Percentiles rank a stretch among this genome's conserved stretches.
These are phyloP conservation scores for Caligus rogercresseyi DNA, from an alignment of 1,140 invertebrate genomes.

Conservation along the genomic window DNA sequence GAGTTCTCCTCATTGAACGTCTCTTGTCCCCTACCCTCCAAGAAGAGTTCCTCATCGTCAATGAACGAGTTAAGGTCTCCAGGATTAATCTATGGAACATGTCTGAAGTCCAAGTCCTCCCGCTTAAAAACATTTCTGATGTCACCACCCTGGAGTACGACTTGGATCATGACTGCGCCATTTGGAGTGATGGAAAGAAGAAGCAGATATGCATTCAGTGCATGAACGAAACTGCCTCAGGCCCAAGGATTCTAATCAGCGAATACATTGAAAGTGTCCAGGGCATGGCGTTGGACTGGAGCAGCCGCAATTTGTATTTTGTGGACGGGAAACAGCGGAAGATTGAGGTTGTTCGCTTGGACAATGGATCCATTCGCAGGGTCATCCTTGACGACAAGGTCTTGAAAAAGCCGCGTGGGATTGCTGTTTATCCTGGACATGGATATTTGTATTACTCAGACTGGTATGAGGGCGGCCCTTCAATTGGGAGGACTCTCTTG, in stretches of 20 bases:
- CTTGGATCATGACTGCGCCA: conserved; percentile 60
- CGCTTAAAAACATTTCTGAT: conserved; percentile 46
- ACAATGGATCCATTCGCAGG: conserved; percentile 52
- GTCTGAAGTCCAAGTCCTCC: conserved; percentile 39
- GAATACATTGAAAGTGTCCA: conserved; percentile 61
- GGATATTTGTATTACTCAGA: conserved; percentile 84
- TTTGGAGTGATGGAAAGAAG: conserved; percentile 64
- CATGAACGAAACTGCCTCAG: neutral
- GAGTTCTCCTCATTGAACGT: conserved; percentile 47
- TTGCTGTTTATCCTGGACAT: conserved; percentile 63
- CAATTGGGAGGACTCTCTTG: conserved; percentile 61
- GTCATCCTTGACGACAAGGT: conserved; percentile 50
- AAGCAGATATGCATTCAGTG: conserved; percentile 47
- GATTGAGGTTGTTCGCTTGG: conserved; percentile 58
- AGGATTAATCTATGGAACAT: conserved; percentile 43
- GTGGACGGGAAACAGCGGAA: conserved; percentile 48
- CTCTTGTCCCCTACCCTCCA: conserved; percentile 41
- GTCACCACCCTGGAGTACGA: conserved; percentile 77
- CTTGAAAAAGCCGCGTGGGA: conserved; percentile 62
- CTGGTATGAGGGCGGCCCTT: conserved; percentile 57
- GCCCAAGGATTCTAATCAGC: conserved; percentile 48
- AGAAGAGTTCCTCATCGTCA: conserved; percentile 55
- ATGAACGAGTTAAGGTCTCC: conserved; percentile 50
- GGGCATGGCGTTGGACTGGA: conserved; percentile 82
- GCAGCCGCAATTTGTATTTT: conserved; percentile 78